Evolutionary conservation across 2,888 invertebrate species (phyloP), one percentile per base, ranked within the genome.

Genomic region (Caenorhabditis drosophilae): DNA sequence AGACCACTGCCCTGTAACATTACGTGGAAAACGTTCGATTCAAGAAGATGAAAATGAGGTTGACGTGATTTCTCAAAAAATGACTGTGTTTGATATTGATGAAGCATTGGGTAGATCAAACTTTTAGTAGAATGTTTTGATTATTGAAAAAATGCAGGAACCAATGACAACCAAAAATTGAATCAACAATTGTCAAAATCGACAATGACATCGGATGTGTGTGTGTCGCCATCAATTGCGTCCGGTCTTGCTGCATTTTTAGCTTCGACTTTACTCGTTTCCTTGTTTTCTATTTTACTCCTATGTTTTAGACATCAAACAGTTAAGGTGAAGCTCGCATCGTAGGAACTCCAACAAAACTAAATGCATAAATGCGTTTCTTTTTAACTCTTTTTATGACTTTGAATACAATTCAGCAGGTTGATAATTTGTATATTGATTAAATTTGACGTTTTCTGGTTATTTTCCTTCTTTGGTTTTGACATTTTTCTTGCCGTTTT

Each of bases 51-150:
- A 67, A 6, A 59, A 69, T 23, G 74, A 78, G 41, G 76, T 78
- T 25, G 78, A 78, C 45, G 80, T 80, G 2, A 70, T 76, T 57
- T 76, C 77, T 6, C 78, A 80, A 57, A 69, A 64, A n/a, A 73
- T 80, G 71, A 77, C 75, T 18, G 69, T 80, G 16, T 66, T 80
- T 26, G 80, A 78, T 38, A 68, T 78, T 41, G 75, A 78, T 52
- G 77, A 78, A 42, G 66, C 67, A 9, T 56, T 67, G 40, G 68
- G 78, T 78, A 46, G 47, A 64, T n/a, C n/a, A n/a, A n/a, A n/a
- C n/a, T n/a, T 52, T 49, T 41, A 18, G 15, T 18, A 34, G 12
- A 22, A 6, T 23, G 0, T 27, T 42, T 16, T 15, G 36, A 36
- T 4, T 7, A 16, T 4, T 4, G 46, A 4, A 44, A 20, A 18